Percentiles rank a stretch among this genome's conserved stretches.
These are phyloP conservation scores for Oscheius sp. DNA, from an alignment of 2,888 invertebrate genomes.

Conservation along the genomic window DNA sequence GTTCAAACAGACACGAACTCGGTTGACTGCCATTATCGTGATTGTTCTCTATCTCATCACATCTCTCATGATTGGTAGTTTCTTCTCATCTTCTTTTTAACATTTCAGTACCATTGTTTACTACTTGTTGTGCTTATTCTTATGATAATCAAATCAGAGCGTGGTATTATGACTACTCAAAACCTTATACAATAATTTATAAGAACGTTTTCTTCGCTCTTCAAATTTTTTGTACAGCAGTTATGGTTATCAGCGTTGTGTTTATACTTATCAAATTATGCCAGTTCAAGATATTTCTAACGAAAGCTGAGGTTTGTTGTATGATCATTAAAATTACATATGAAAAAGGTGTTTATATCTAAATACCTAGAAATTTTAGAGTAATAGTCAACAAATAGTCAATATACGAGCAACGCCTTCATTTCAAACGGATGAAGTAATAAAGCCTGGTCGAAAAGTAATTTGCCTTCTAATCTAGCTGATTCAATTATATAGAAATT, in stretches of 20 bases:
- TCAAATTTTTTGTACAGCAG: background rate
- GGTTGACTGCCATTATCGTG: background rate
- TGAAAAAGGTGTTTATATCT: too few species aligned
- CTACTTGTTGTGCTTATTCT: background rate
- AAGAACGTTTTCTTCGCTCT: background rate
- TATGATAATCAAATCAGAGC: background rate
- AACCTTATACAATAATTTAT: background rate
- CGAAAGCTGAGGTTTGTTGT: too few species aligned
- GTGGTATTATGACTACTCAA: background rate
- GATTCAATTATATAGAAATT: too few species aligned
- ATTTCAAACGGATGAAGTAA: too few species aligned
- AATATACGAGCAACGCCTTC: too few species aligned
- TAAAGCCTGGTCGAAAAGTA: too few species aligned
- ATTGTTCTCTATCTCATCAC: background rate
- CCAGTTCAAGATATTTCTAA: background rate
- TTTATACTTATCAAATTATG: background rate
- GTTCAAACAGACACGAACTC: background rate
- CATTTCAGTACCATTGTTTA: slow-evolving; percentile 2
- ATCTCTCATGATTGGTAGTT: background rate
- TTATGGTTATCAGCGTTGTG: background rate
- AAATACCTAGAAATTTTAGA: too few species aligned
- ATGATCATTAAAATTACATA: too few species aligned
- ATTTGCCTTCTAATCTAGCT: too few species aligned
- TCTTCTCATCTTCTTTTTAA: too few species aligned
- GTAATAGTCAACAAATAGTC: too few species aligned